phyloP scores from a whole-genome alignment of 2,888 invertebrate species.

The Lasioglossum morio region DNA sequence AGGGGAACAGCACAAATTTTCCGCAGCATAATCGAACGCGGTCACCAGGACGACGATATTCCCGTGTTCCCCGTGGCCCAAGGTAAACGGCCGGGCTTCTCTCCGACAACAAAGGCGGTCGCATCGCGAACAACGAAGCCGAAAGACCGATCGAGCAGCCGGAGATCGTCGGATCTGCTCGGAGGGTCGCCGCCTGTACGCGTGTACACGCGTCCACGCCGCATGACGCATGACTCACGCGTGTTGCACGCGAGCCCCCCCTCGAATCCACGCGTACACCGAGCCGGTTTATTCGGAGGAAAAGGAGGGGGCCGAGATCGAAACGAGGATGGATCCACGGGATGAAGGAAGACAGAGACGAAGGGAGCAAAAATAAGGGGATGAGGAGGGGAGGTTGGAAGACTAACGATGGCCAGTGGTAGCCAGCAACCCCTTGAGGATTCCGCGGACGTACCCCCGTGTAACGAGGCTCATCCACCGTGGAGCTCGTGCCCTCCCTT shows the following conservation, averaged over 20 bases:
- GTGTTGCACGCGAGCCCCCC: slow-evolving; percentile 66
- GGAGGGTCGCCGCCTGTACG: slow-evolving; percentile 20
- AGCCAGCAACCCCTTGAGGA: slow-evolving; percentile 55
- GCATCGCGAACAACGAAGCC: slow-evolving; percentile 6
- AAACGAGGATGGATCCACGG: slow-evolving; percentile 29
- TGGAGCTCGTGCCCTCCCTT: slow-evolving; percentile 13
- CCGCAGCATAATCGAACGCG: background rate
- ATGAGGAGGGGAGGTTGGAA: background rate
- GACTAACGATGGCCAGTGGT: slow-evolving; percentile 62
- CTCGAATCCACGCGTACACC: slow-evolving; percentile 57
- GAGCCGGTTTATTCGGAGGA: background rate
- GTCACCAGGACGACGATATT: background rate
- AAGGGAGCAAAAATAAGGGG: slow-evolving; percentile 21
- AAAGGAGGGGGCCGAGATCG: background rate
- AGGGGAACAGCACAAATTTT: background rate
- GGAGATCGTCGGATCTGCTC: slow-evolving; percentile 4
- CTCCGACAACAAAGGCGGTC: background rate
- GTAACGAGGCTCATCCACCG: slow-evolving; percentile 31
- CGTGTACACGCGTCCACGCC: slow-evolving; percentile 72
- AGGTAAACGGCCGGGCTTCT: slow-evolving; percentile 5
- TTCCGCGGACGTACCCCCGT: slow-evolving; percentile 28
- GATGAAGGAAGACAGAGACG: background rate
- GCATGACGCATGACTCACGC: slow-evolving; percentile 79
- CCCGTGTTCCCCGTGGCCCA: background rate
- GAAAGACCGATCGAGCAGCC: slow-evolving; percentile 13